Base-by-base conservation (phyloP, 1,140 invertebrate species). In the Diprion similis region DNA sequence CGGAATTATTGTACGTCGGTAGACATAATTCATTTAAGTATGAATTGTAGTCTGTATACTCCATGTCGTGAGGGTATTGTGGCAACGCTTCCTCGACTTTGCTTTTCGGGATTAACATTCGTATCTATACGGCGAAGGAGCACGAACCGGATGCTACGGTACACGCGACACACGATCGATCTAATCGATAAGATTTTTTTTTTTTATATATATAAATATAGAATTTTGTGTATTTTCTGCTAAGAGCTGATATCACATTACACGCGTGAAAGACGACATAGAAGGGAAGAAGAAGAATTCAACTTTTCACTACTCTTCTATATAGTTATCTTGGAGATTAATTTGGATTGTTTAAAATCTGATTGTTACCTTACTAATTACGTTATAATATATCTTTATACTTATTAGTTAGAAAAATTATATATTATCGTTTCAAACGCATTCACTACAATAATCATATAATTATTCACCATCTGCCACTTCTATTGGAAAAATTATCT, bases 221-320 rank as follows among this genome's bases (percentile, higher is more conserved):
- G 51, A 59, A 59, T 59, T 59, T 59, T 59, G 51, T 59, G 51
- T 59, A 59, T 59, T 59, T 59, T 59, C 51, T 59, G 51, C 51
- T 59, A 59, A 59, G 51, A 59, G 51, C 51, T 59, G 51, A 59
- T 59, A 59, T 59, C 51, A 59, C 51, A 59, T 37, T 37, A 37
- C n/a, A 59, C 51, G 51, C 51, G 51, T 59, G 51, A 59, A 59
- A 59, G 51, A 59, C 51, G 51, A 59, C 51, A 59, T 59, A 59
- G 51, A 59, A 59, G 51, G 11, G 51, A 59, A 59, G 51, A 59
- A 59, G n/a, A 59, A 59, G 51, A 59, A 59, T 59, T 59, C 51
- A 59, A 59, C 51, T 59, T 59, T 59, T 59, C 51, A 59, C 51
- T 59, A 59, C 51, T 59, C 51, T 59, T 59, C 51, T 59, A 59